Evolutionary conservation across 2,113 vertebrate genomes (phyloP), one percentile per base, ranked within the genome.

Genomic region (Australoheros scitulus): DNA sequence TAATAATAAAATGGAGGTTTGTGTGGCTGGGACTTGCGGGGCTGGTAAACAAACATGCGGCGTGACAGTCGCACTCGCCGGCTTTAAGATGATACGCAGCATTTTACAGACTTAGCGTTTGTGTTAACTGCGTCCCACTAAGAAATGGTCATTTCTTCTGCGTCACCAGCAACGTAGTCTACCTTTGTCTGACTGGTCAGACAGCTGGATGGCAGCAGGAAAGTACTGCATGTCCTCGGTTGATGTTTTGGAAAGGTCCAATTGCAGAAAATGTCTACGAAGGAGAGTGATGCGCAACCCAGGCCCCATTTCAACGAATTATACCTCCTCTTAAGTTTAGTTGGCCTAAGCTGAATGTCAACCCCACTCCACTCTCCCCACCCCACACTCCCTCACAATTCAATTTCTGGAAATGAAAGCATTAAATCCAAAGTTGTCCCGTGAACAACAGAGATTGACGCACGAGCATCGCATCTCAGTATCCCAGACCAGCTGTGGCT

Each of bases 1-100:
- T 80, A 72, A 34, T 77, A 84, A 83, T 95, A 93, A 95, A 94
- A 94, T 94, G 93, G 93, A 93, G 94, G 90, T 86, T 36, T 87
- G 57, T 26, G 78, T 75, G 76, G 87, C 85, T 76, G 87, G 78
- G 83, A 87, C 72, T 20, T 47, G 58, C 57, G 80, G 70, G 68
- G 43, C 29, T 50, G 68, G 32, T 63, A 29, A 15, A 32, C 3
- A 61, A 36, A 82, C 76, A 76, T 76, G 65, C 83, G 36, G 63
- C 24, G 56, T 82, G 68, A 55, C 68, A 55, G 47, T 79, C 77
- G 56, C 57, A 43, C 18, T n/a, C 36, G 0, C 77, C 5, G 58
- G 22, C 56, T 56, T 47, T 59, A 59, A 32, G 1, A 41, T 85
- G 55, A 81, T 34, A 43, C 78, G 76, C 85, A 84, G 50, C 20